A percentile compares a stretch with the other conserved stretches of the same genome.
phyloP scores from a whole-genome alignment of 2,888 invertebrate genomes.

The Marronus borbonicus region DNA sequence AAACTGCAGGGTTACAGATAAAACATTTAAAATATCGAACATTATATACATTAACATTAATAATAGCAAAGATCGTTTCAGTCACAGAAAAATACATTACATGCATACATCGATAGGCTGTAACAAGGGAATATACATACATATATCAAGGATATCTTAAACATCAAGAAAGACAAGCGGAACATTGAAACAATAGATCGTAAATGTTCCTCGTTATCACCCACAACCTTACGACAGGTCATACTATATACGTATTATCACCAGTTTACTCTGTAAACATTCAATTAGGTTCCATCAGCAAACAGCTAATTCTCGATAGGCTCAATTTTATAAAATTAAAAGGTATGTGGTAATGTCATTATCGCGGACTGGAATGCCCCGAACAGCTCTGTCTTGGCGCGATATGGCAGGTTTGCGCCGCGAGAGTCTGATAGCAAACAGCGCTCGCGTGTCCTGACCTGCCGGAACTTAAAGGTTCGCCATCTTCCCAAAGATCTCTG shows the following conservation, averaged over 20 bases:
- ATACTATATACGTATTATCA: constrained; percentile 19
- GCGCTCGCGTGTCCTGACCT: constrained; percentile 95
- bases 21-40: background rate
- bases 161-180: background rate
- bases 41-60: background rate
- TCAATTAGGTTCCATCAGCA: background rate
- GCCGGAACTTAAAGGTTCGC: constrained; percentile 85
- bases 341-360: background rate
- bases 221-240: constrained; percentile 6
- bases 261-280: constrained; percentile 37
- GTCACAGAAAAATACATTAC: background rate
- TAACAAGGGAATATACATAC: background rate
- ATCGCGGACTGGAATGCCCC: constrained; percentile 51
- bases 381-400: constrained; percentile 46
- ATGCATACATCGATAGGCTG: background rate
- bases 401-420: constrained; percentile 47
- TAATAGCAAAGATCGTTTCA: too few species aligned
- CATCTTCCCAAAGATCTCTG: constrained; percentile 83
- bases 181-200: background rate
- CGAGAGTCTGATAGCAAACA: constrained; percentile 82
- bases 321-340: background rate
- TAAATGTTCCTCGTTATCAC: constrained; percentile 6
- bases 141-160: background rate
- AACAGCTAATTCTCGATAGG: background rate
- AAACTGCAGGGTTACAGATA: too few species aligned